phyloP scores from a whole-genome alignment of 2,888 invertebrate species.

The Tortrix viridana region DNA sequence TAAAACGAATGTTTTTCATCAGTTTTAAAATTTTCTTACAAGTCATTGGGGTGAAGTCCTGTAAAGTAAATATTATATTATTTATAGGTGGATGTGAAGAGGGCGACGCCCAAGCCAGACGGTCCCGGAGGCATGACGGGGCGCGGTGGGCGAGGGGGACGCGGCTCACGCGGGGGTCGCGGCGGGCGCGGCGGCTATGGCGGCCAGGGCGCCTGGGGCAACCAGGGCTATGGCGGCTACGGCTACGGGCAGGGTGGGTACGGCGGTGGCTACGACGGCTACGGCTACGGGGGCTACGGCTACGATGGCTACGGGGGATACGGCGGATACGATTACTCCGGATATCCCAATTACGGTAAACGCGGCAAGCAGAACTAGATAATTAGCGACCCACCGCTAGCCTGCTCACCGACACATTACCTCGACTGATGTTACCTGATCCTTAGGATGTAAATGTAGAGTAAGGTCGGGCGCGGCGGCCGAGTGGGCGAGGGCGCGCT shows the following conservation, averaged over 20 bases:
- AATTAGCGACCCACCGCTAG: slow-evolving; percentile 64
- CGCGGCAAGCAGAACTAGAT: slow-evolving; percentile 82
- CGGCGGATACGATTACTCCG: slow-evolving; percentile 92
- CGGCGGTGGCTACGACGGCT: slow-evolving; percentile 89
- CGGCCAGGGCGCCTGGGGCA: slow-evolving; percentile 87
- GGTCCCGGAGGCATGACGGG: slow-evolving; percentile 87
- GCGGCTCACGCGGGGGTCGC: slow-evolving; percentile 88
- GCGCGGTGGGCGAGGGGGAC: slow-evolving; percentile 86
- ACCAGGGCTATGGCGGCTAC: slow-evolving; percentile 87
- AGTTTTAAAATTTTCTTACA: too few relatives aligned
- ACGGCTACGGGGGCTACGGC: slow-evolving; percentile 89
- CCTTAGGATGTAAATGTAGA: slow-evolving; percentile 79
- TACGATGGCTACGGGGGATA: slow-evolving; percentile 91
- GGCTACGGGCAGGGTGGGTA: slow-evolving; percentile 89
- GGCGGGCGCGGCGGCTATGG: slow-evolving; percentile 88
- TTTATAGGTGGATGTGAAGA: slow-evolving; percentile 94
- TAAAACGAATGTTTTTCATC: not conserved
- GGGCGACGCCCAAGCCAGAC: slow-evolving; percentile 96
- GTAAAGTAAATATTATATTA: not conserved
- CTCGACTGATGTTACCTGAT: slow-evolving; percentile 84
- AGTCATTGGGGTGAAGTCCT: not conserved
- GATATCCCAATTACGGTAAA: slow-evolving; percentile 93
- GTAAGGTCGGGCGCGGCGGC: slow-evolving; percentile 57
- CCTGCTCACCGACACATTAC: slow-evolving; percentile 82
- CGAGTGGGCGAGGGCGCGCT: slow-evolving; percentile 16